phyloP scores from a whole-genome alignment of 1,140 invertebrate genomes.

The Leptopilina boulardi region DNA sequence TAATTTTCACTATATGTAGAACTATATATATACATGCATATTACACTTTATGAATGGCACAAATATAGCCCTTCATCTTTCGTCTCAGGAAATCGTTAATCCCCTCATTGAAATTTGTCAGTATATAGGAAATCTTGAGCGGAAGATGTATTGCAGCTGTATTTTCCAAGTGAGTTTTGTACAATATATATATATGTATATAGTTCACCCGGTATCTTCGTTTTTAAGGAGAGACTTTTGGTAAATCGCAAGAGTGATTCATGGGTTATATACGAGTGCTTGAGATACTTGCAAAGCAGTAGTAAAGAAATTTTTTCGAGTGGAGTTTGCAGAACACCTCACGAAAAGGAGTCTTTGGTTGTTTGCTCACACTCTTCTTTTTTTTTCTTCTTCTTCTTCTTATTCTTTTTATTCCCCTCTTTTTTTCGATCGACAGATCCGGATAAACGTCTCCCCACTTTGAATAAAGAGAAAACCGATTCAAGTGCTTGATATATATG shows the following conservation, averaged over 20 bases:
- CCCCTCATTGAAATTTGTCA: neutral
- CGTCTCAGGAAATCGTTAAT: neutral
- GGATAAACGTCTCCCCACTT: constrained; percentile 23
- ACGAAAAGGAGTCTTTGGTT: constrained; percentile 20
- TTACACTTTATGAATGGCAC: too few relatives aligned
- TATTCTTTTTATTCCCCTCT: neutral
- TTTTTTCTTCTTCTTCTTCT: neutral
- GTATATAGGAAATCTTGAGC: neutral
- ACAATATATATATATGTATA: too few relatives aligned
- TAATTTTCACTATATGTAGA: too few relatives aligned
- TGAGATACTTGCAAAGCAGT: constrained; percentile 12
- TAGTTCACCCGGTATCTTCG: constrained; percentile 13
- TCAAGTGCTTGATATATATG: constrained; percentile 17
- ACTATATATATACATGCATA: too few relatives aligned
- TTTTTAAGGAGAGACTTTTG: constrained; percentile 13
- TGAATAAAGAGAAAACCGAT: constrained; percentile 8
- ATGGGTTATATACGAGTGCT: constrained; percentile 11
- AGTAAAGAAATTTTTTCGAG: constrained; percentile 19
- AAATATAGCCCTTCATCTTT: neutral
- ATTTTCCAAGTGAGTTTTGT: neutral
- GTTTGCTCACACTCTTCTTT: constrained; percentile 15
- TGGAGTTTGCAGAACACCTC: constrained; percentile 28
- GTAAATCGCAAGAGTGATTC: constrained; percentile 6
- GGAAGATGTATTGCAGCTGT: neutral
- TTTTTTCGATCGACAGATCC: constrained; percentile 12